Base-by-base conservation (phyloP, 2,888 invertebrate species). In the Melolontha melolontha region DNA sequence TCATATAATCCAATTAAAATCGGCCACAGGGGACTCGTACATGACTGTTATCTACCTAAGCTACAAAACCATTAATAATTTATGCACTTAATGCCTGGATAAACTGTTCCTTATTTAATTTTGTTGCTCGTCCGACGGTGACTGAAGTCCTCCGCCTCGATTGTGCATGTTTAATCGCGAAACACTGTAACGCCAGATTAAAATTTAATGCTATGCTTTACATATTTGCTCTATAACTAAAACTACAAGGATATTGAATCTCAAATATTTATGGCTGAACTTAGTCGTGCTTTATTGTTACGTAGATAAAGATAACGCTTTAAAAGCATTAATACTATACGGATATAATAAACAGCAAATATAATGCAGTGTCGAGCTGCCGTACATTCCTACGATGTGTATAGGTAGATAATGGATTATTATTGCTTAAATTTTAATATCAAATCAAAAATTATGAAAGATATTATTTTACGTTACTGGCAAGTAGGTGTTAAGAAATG, bases 1-100 rank as follows among this genome's bases (percentile, higher is more conserved):
- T 68, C 78, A 75, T 80, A 80, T 81, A 81, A 81, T 81, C 81
- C 80, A 81, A 81, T 81, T 81, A 81, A 80, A 81, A 79, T 79
- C 76, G 78, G 77, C 76, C 79, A 74, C 80, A 68, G 67, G 80
- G 78, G 80, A 78, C 73, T 76, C 77, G 78, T 80, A 76, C 75
- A 78, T 77, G 80, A 77, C 79, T 79, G 79, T 79, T 81, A 80
- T 80, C 80, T 79, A 79, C 78, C 78, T 78, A 79, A 77, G 79
- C 79, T 78, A 75, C 75, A 44, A 78, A 74, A 50, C 64, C 79
- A 79, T 79, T 80, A 77, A 80, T 81, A 81, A 80, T 80, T 80
- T 80, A 79, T 76, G 79, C 77, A 79, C 79, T 79, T 79, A 79
- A 79, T 79, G 75, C 77, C 63, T 16, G 71, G 74, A 65, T 71